phyloP scores from a whole-genome alignment of 2,888 invertebrate species.

The Seira musarum region DNA sequence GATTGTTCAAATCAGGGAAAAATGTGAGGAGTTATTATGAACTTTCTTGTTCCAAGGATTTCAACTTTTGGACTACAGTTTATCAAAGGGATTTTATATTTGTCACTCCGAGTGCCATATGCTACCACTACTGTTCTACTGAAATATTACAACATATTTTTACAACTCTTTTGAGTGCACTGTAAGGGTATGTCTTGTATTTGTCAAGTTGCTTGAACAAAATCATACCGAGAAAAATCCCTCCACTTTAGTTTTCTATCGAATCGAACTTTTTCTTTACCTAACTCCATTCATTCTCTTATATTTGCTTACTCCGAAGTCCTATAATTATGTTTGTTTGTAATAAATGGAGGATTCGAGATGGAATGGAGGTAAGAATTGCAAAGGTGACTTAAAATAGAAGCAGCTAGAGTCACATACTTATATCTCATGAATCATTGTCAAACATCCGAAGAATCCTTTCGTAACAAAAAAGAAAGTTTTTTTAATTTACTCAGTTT shows the following conservation, averaged over 20 bases:
- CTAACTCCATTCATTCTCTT: too few species aligned
- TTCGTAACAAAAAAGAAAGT: conserved; percentile 2
- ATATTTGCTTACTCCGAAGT: background rate
- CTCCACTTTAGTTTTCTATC: too few species aligned
- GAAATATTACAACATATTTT: background rate
- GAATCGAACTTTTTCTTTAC: too few species aligned
- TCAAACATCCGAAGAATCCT: background rate
- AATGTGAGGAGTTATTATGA: too few species aligned
- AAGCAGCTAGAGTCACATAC: background rate
- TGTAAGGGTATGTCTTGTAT: too few species aligned
- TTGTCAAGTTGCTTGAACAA: too few species aligned
- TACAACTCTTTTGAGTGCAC: too few species aligned
- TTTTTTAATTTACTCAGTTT: conserved; percentile 33
- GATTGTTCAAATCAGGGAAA: conserved; percentile 38
- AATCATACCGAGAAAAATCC: too few species aligned
- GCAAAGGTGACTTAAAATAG: background rate
- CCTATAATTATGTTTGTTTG: background rate
- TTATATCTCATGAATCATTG: conserved; percentile 10
- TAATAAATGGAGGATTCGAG: background rate
- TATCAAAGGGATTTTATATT: background rate
- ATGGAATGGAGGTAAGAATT: background rate
- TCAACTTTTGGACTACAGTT: background rate
- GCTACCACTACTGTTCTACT: too few species aligned
- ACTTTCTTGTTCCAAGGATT: background rate
- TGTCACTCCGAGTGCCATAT: background rate